phyloP scores from a whole-genome alignment of 2,113 vertebrate species.

The Crypturellus undulatus region DNA sequence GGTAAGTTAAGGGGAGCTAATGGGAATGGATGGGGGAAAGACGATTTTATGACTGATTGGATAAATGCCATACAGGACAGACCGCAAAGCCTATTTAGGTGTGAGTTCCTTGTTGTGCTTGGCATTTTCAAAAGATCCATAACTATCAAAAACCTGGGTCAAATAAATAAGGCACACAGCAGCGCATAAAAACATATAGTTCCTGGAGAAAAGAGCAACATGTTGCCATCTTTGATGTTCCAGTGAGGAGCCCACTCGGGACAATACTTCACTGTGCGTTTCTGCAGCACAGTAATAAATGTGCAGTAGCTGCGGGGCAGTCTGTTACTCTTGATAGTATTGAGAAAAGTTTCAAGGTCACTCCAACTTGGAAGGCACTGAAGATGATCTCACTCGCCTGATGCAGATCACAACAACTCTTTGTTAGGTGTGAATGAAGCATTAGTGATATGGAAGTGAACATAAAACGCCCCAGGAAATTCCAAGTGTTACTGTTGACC shows the following conservation, averaged over 20 bases:
- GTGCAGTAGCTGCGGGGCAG: background rate
- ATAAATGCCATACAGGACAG: background rate
- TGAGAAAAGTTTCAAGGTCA: background rate
- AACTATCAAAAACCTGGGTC: background rate
- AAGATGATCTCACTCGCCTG: constrained; percentile 34
- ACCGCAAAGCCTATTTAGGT: background rate
- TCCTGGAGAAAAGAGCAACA: background rate
- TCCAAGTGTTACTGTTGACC: background rate
- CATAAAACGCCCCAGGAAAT: constrained; percentile 33
- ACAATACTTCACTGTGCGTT: background rate
- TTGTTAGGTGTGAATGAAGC: constrained; percentile 48
- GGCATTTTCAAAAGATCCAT: background rate
- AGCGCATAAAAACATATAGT: background rate
- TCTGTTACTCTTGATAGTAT: background rate
- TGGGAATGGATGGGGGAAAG: background rate
- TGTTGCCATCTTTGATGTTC: background rate
- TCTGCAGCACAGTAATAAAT: background rate
- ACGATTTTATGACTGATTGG: background rate
- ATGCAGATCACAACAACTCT: constrained; percentile 23
- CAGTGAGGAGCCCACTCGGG: background rate
- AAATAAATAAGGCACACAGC: background rate
- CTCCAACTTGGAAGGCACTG: constrained; percentile 10
- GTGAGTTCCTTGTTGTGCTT: background rate
- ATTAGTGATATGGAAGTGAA: constrained; percentile 3
- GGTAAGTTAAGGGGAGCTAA: background rate